Percentiles rank a stretch among this genome's conserved stretches.
Evolutionary conservation across 2,888 invertebrate genomes (phyloP).

Genomic region (Cordilura impudica): DNA sequence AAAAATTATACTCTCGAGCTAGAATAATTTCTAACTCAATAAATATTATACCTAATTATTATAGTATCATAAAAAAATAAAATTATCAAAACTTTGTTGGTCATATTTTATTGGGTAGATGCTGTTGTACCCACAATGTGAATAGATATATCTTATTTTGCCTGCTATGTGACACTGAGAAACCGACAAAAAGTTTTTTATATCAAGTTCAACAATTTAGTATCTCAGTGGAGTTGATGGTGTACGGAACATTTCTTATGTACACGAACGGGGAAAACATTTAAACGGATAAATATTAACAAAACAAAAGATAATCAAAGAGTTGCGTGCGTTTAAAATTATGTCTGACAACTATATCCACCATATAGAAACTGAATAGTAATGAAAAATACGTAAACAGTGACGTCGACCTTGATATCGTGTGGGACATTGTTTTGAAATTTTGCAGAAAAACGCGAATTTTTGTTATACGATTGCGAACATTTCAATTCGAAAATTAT

Average conservation of each 20-base stretch:
- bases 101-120: too few species aligned
- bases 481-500: constrained; percentile 4
- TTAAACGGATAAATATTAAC: constrained; percentile 14
- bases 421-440: constrained; percentile 15
- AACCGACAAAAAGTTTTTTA: constrained; percentile 51
- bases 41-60: too few species aligned
- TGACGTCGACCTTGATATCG: constrained; percentile 23
- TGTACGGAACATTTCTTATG: not conserved
- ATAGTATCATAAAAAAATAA: too few species aligned
- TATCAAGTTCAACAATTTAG: constrained; percentile 55
- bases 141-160: too few species aligned
- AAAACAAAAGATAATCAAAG: not conserved
- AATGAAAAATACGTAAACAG: constrained; percentile 17
- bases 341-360: not conserved
- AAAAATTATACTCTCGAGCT: too few species aligned
- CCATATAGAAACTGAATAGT: not conserved
- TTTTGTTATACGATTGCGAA: not conserved
- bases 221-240: constrained; percentile 52
- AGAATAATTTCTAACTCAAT: too few species aligned
- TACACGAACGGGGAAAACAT: not conserved
- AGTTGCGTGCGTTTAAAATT: constrained; percentile 8
- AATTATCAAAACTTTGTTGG: too few species aligned
- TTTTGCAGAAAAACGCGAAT: not conserved
- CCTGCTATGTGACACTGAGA: constrained; percentile 45
- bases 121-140: too few species aligned